phyloP scores from a whole-genome alignment of 2,888 invertebrate genomes.

The Galerucella pusilla region DNA sequence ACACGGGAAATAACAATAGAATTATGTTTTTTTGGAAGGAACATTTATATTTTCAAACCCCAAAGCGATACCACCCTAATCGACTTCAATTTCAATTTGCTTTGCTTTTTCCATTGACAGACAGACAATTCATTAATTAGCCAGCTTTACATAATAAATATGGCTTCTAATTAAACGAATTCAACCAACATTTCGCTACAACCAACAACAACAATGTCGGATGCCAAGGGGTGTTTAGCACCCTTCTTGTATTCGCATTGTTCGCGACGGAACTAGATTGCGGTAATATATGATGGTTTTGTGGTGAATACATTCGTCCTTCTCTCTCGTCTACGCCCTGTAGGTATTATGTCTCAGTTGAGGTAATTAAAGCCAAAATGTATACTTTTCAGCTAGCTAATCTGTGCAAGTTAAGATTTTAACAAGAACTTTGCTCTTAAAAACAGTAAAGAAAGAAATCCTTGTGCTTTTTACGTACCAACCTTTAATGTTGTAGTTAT shows the following conservation, averaged over 20 bases:
- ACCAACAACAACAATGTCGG: slow-evolving; percentile 43
- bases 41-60: not conserved
- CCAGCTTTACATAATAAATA: slow-evolving; percentile 41
- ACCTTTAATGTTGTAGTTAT: too few species aligned
- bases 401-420: not conserved
- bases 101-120: slow-evolving; percentile 28
- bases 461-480: too few species aligned
- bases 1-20: too few species aligned
- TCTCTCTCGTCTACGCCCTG: slow-evolving; percentile 25
- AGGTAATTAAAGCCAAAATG: slow-evolving; percentile 43
- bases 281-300: slow-evolving; percentile 45
- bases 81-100: slow-evolving; percentile 1
- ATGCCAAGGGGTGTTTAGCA: slow-evolving; percentile 33
- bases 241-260: slow-evolving; percentile 39
- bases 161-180: slow-evolving; percentile 45
- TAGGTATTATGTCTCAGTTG: slow-evolving; percentile 9
- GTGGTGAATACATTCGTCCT: not conserved
- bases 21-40: not conserved
- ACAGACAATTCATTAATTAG: slow-evolving; percentile 44
- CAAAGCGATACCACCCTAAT: slow-evolving; percentile 1
- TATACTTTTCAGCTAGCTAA: slow-evolving; percentile 9
- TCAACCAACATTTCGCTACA: slow-evolving; percentile 29
- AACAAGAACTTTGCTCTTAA: not conserved
- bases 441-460: too few species aligned
- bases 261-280: slow-evolving; percentile 45